Conservation (phyloP, 2,888 invertebrate genomes). For the Drosophila dives region DNA sequence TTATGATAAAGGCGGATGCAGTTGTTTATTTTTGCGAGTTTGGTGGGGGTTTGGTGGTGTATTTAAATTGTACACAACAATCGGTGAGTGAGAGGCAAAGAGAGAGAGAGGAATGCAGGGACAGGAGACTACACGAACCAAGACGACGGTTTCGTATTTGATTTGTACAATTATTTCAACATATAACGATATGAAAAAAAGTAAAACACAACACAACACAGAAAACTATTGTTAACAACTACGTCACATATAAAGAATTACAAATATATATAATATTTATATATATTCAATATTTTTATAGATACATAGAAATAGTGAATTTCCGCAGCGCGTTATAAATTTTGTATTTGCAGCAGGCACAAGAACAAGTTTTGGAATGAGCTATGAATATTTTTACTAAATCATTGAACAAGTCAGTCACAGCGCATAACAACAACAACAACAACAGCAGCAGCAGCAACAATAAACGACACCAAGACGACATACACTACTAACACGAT, state of each 20-base stretch:
- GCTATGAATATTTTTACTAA: constrained; percentile 73
- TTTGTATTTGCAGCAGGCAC: constrained; percentile 59
- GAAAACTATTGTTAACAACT: constrained; percentile 44
- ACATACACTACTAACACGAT: constrained; percentile 70
- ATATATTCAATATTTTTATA: constrained; percentile 42
- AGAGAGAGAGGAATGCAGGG: background rate
- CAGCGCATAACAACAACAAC: constrained; percentile 70
- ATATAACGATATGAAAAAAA: constrained; percentile 53
- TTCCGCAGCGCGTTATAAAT: constrained; percentile 55
- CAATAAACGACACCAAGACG: constrained; percentile 67
- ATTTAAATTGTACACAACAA: constrained; percentile 48
- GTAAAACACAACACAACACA: constrained; percentile 34
- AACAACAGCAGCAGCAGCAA: constrained; percentile 67
- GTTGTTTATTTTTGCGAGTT: background rate
- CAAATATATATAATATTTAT: constrained; percentile 23
- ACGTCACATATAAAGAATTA: constrained; percentile 38
- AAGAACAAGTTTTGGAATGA: constrained; percentile 70
- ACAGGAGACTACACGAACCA: constrained; percentile 33
- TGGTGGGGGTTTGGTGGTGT: constrained; percentile 36
- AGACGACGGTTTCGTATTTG: constrained; percentile 35
- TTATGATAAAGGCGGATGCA: constrained; percentile 14
- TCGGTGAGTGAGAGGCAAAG: background rate
- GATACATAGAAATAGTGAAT: constrained; percentile 55
- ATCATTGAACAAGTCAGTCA: constrained; percentile 69
- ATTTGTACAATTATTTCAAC: constrained; percentile 52